Evolutionary conservation across 1,140 invertebrate genomes (phyloP), one percentile per base, ranked within the genome.

Genomic region (Tetramorium parvispinum): DNA sequence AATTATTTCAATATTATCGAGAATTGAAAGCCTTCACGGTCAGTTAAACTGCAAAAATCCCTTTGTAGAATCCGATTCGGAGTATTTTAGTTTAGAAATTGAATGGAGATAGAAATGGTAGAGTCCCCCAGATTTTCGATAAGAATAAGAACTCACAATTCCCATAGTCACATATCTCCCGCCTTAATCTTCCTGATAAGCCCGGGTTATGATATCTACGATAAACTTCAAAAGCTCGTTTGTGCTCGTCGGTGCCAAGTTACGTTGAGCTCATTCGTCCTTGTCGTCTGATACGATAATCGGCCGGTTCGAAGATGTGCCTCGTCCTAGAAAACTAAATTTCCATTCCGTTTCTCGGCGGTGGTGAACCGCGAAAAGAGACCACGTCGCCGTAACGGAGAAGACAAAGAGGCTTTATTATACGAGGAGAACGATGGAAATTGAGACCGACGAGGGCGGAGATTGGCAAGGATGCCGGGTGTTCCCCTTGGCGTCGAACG

Each of bases 391-490:
- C 68, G 53, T 32, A 43, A 51, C 66, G 68, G 87, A 27, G 68
- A 81, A 90, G 87, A 90, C 89, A 90, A 91, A 91, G 90, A 83
- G 37, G 83, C 76, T 89, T 91, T 91, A 92, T 93, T 93, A 93
- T 89, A 91, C 88, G 87, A 21, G 68, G 68, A 71, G 63, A 81
- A 11, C 85, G 88, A 66, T 90, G 88, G 85, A 89, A 92, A 92
- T 92, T 79, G 92, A 92, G 85, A 87, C 78, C 68, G 77, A 53
- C 79, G 77, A 59, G 21, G 71, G 40, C 89, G 89, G 89, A 90
- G 89, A 90, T 90, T 91, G 88, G 59, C 73, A 82, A 46, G 70
- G 37, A 55, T 21, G 71, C 88, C 51, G 27, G 76, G 55, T 77
- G 85, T 86, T 88, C 81, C 37, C 21, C 46, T 46, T 57, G 75